Conservation (phyloP, 2,797 vertebrate genomes). For the Sebastolobus alascanus region DNA sequence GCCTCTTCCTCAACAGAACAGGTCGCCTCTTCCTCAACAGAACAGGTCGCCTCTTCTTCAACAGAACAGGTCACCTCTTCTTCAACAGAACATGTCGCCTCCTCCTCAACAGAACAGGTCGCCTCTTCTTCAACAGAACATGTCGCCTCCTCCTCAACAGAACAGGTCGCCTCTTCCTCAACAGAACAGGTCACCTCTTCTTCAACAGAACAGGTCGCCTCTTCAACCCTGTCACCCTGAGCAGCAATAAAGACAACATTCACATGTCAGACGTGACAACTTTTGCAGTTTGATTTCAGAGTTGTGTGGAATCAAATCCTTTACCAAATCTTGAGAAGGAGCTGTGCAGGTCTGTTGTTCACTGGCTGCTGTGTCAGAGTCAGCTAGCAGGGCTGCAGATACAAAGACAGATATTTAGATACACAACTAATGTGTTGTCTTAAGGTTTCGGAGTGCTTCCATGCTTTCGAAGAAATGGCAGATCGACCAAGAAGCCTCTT, state of each 20-base stretch:
- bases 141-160: background rate
- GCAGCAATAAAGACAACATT: constrained; percentile 6
- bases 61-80: background rate
- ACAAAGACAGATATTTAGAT: background rate
- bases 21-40: background rate
- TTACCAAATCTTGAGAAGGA: constrained; percentile 47
- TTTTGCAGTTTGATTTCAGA: background rate
- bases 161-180: background rate
- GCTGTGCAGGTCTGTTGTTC: background rate
- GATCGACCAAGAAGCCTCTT: background rate
- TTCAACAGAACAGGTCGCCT: background rate
- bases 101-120: background rate
- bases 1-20: background rate
- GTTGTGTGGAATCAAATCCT: background rate
- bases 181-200: background rate
- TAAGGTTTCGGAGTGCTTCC: background rate
- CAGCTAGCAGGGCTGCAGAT: constrained; percentile 22
- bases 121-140: background rate
- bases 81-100: background rate
- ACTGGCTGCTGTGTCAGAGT: background rate
- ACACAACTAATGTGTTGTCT: background rate
- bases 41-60: constrained; percentile 6
- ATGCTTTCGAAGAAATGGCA: background rate
- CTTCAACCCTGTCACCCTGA: constrained; percentile 30
- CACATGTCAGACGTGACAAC: background rate